These are phyloP conservation scores for Cassiopea andromeda DNA, from an alignment of 30 jellyfish, hydroid and myxozoan species.

Conservation along the genomic window DNA sequence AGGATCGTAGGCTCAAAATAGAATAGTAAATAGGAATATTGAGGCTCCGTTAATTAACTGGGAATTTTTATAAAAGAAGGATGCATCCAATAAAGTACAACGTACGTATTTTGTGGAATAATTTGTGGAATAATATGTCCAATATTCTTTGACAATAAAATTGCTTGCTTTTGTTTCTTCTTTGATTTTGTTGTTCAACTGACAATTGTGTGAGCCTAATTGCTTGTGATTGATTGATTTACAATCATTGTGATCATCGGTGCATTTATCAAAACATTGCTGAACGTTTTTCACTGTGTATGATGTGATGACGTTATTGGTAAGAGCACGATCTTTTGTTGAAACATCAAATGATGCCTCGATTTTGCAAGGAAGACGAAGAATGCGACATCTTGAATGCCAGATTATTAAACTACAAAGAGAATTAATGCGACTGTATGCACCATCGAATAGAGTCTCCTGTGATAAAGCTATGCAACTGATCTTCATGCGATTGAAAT, in stretches of 20 bases:
- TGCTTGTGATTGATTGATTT: conserved; percentile 1
- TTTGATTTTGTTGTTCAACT: conserved; percentile 7
- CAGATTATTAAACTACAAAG: background rate
- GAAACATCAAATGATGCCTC: conserved; percentile 23
- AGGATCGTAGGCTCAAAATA: no score
- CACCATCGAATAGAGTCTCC: no score
- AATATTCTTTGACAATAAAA: background rate
- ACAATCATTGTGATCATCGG: background rate
- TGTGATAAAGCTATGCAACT: no score
- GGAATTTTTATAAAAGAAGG: no score
- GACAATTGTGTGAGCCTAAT: background rate
- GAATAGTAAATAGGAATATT: no score
- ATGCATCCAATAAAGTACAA: no score
- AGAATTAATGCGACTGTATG: background rate
- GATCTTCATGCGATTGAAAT: no score
- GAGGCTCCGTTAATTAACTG: no score
- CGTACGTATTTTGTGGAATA: background rate
- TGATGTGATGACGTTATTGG: background rate
- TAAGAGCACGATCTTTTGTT: background rate
- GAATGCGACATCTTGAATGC: conserved; percentile 19
- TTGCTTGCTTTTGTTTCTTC: background rate
- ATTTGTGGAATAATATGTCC: conserved; percentile 31
- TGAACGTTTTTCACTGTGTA: background rate
- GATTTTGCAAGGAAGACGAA: conserved; percentile 28
- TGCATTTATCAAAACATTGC: conserved; percentile 27